phyloP scores from a whole-genome alignment of 2,888 invertebrate genomes.

The Scaeva pyrastri region DNA sequence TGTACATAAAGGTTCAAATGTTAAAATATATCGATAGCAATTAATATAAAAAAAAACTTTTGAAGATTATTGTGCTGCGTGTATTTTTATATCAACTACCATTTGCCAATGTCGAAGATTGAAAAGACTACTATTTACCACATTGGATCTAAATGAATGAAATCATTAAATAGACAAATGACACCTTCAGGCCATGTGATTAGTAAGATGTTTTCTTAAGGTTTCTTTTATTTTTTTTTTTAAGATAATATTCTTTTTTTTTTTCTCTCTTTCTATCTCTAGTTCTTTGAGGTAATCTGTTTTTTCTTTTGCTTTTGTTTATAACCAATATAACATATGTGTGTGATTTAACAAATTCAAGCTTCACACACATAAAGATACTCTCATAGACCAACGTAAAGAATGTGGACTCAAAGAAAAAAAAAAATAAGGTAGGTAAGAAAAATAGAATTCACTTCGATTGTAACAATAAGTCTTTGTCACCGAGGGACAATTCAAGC shows the following conservation, averaged over 20 bases:
- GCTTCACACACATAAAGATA: conserved; percentile 34
- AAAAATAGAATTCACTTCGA: conserved; percentile 53
- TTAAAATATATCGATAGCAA: conserved; percentile 49
- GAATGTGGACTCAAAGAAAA: not conserved
- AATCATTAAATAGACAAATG: conserved; percentile 76
- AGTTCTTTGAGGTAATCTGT: not conserved
- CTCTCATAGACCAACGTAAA: not conserved
- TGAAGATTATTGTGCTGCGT: conserved; percentile 47
- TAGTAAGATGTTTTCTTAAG: conserved; percentile 68
- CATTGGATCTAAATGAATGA: conserved; percentile 68
- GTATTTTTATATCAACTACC: conserved; percentile 54
- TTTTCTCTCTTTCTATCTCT: not conserved
- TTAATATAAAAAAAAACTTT: conserved; percentile 38
- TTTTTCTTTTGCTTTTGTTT: conserved; percentile 48
- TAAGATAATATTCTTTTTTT: conserved; percentile 46
- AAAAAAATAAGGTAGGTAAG: not conserved
- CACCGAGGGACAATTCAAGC: conserved; percentile 65
- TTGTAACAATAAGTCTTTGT: conserved; percentile 75
- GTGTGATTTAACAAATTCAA: conserved; percentile 19
- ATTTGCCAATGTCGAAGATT: conserved; percentile 67
- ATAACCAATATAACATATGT: conserved; percentile 23
- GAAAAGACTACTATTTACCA: conserved; percentile 65
- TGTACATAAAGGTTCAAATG: not conserved
- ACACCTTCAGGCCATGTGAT: conserved; percentile 72
- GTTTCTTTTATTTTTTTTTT: not conserved